Percentiles rank a stretch among this genome's conserved stretches.
Evolutionary conservation across 2,888 invertebrate genomes (phyloP).

Genomic region (Ophion costatus): DNA sequence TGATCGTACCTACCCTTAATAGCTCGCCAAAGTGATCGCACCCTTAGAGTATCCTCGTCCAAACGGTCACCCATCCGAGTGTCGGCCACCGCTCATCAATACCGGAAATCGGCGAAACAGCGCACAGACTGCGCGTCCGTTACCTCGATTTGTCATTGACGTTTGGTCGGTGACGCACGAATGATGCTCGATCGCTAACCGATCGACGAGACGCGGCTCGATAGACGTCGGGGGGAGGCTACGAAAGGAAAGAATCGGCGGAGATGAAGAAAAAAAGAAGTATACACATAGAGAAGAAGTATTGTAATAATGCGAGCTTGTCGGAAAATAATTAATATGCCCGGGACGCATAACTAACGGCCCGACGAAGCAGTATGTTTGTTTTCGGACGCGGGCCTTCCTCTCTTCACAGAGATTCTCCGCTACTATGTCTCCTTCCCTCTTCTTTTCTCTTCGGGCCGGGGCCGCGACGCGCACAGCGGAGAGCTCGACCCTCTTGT

Average conservation of each 20-base stretch:
- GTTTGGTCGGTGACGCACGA: background rate
- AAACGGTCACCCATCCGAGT: background rate
- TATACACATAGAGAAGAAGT: constrained; percentile 42
- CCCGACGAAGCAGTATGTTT: constrained; percentile 80
- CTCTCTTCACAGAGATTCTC: constrained; percentile 54
- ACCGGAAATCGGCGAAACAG: too few species aligned
- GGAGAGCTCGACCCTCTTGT: constrained; percentile 57
- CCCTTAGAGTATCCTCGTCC: constrained; percentile 5
- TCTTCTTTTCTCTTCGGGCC: constrained; percentile 54
- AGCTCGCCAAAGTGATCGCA: too few species aligned
- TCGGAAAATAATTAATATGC: constrained; percentile 82
- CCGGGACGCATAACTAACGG: constrained; percentile 82
- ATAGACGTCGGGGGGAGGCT: constrained; percentile 47
- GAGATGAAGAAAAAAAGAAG: constrained; percentile 22
- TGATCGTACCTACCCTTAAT: too few species aligned
- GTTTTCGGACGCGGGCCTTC: constrained; percentile 77
- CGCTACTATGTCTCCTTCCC: constrained; percentile 40
- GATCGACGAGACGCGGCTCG: constrained; percentile 10
- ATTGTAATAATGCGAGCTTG: constrained; percentile 72
- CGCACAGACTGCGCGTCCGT: background rate
- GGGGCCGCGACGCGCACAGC: constrained; percentile 67
- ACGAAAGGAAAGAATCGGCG: constrained; percentile 33
- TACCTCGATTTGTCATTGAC: background rate
- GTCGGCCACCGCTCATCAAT: background rate
- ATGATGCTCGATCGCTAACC: background rate